Conservation (phyloP, 2,888 invertebrate species). For the Aradus depressus region DNA sequence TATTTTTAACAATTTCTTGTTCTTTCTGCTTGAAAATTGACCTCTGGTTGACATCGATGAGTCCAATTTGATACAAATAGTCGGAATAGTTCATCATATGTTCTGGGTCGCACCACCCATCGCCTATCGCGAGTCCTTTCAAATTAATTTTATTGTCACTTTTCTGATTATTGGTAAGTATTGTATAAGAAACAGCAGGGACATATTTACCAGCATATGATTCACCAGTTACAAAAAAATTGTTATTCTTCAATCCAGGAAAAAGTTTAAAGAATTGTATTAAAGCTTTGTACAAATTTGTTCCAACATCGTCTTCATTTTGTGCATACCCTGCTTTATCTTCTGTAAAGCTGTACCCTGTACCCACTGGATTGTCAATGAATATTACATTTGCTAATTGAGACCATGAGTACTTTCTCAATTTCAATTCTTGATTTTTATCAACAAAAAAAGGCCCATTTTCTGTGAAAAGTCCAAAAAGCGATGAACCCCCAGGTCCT, state of each 20-base stretch:
- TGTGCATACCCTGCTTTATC: constrained; percentile 42
- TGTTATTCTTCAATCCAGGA: constrained; percentile 56
- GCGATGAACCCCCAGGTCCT: constrained; percentile 68
- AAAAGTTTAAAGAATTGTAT: constrained; percentile 76
- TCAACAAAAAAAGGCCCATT: constrained; percentile 53
- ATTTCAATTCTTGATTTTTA: neutral
- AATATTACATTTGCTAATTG: constrained; percentile 51
- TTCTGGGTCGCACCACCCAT: constrained; percentile 66
- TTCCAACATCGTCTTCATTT: constrained; percentile 67
- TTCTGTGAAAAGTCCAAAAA: constrained; percentile 70
- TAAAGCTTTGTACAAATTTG: constrained; percentile 63
- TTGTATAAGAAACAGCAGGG: constrained; percentile 63
- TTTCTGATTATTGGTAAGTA: constrained; percentile 49
- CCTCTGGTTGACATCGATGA: constrained; percentile 35
- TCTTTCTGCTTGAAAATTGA: constrained; percentile 32
- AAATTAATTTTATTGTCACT: constrained; percentile 55
- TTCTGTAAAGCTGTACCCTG: constrained; percentile 81
- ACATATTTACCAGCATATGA: constrained; percentile 74
- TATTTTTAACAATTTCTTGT: constrained; percentile 39
- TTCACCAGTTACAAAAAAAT: constrained; percentile 81
- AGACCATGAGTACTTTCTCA: neutral
- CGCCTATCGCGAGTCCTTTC: constrained; percentile 62
- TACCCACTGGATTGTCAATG: constrained; percentile 85
- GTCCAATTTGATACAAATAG: constrained; percentile 68
- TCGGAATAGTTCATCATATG: constrained; percentile 66